A percentile compares a stretch with the other conserved stretches of the same genome.
Evolutionary conservation across 2,888 invertebrate species (phyloP).

Genomic region (Rhagonycha fulva): DNA sequence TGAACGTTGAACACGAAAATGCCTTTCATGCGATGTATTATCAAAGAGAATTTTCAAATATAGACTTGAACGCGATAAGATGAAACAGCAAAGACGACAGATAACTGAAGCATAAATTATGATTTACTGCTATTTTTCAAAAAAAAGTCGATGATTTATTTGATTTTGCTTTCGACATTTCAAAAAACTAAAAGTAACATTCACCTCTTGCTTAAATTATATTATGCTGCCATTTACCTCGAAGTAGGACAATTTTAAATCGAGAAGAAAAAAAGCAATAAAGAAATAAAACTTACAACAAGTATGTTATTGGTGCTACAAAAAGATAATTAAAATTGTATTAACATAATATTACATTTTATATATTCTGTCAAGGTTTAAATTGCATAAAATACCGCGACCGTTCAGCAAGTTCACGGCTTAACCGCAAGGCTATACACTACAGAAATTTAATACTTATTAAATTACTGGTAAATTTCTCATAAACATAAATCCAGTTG

Average conservation of each 20-base stretch:
- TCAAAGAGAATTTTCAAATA: constrained; percentile 17
- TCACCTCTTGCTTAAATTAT: neutral
- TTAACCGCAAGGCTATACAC: neutral
- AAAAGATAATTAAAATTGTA: neutral
- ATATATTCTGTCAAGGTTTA: neutral
- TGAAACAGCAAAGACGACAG: constrained; percentile 18
- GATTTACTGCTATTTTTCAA: constrained; percentile 8
- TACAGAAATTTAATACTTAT: neutral
- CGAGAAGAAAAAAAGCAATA: neutral
- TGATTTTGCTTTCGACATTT: neutral
- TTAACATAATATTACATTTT: neutral
- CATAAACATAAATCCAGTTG: neutral
- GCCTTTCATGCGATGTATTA: neutral
- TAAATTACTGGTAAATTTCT: neutral
- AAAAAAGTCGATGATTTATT: constrained; percentile 11
- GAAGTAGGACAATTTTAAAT: neutral
- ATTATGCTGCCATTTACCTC: neutral
- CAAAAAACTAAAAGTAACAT: neutral
- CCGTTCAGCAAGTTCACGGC: neutral
- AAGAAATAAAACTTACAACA: neutral
- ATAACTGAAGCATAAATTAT: constrained; percentile 19
- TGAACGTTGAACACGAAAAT: neutral
- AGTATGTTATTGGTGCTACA: neutral
- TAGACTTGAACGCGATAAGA: constrained; percentile 11
- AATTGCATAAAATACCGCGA: neutral